Base-by-base conservation (phyloP, 1,140 invertebrate genomes). In the Amyelois transitella region DNA sequence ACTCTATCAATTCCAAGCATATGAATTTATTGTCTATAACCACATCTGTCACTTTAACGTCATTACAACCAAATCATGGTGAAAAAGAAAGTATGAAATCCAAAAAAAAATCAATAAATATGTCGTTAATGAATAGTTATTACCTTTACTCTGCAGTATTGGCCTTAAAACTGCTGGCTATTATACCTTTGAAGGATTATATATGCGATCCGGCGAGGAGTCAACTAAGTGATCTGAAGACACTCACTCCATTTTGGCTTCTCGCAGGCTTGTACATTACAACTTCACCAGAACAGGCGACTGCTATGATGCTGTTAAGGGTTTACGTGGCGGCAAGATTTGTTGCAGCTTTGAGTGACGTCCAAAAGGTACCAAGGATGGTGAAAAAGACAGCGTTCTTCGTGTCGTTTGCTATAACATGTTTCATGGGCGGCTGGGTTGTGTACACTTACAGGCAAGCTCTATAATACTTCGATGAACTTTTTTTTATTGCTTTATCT, bases 211-310 rank as follows among this genome's bases (percentile, higher is more conserved):
- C 63, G 14, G 69, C 76, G 1, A 77, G 72, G 18, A 49, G 75
- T 0, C 65, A 63, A 14, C 65, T 79, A 17, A 75, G 69, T 59
- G 75, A 75, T 21, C 58, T 79, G 43, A 81, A 81, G 58, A 74
- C 75, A 25, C 22, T 81, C 3, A 75, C 77, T 0, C 68, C 75
- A 1, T 78, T 78, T 43, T 78, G 77, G 77, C 18, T 81, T 1
- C 69, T 78, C 0, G 69, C 69, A n/a, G 77, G 62, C 1, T 45
- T 81, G n/a, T 81, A 81, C 22, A 60, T 77, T 55, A 81, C 73
- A 0, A 77, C 72, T 1, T 54, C 62, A 10, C 77, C 77, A 0
- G 62, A 75, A 19, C 38, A 55, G 3, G 8, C 21, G 6, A 69
- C 67, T 6, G 68, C 74, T 0, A 17, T 71, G 6, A 43, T 22